phyloP scores from a whole-genome alignment of 2,797 vertebrate genomes.

The Lepus oiostolus region DNA sequence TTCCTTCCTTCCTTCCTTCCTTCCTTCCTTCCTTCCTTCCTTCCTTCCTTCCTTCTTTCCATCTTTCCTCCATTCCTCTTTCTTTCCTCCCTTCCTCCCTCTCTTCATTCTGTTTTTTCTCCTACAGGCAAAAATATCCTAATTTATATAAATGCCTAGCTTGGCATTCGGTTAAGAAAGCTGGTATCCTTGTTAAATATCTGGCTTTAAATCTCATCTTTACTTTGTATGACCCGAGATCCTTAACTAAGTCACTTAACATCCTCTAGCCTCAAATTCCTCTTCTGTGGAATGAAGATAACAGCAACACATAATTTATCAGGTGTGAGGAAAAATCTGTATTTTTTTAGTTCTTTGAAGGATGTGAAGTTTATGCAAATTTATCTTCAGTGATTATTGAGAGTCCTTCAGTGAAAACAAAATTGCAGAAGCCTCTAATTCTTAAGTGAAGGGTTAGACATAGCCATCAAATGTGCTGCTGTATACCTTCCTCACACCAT shows the following conservation, averaged over 20 bases:
- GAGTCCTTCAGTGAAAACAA: not conserved
- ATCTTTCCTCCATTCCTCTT: no score
- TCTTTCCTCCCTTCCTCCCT: no score
- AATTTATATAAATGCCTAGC: not conserved
- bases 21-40: no score
- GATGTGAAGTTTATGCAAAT: not conserved
- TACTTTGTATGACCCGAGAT: not conserved
- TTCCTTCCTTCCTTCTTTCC: not conserved
- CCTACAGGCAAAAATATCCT: not conserved
- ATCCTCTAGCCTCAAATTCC: not conserved
- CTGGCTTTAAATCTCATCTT: slow-evolving; percentile 3
- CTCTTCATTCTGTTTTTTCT: no score
- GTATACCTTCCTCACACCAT: not conserved
- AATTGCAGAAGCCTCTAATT: not conserved
- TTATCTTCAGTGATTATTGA: slow-evolving; percentile 20
- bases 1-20: no score
- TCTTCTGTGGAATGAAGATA: not conserved
- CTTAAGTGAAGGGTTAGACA: not conserved
- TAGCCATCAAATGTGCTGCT: not conserved
- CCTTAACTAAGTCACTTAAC: not conserved
- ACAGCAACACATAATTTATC: not conserved
- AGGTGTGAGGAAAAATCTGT: not conserved
- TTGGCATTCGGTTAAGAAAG: not conserved
- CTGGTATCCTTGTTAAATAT: not conserved
- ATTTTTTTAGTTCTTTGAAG: slow-evolving; percentile 29